These are phyloP conservation scores for Eupithecia exiguata DNA, from an alignment of 2,888 invertebrate genomes.

Conservation along the genomic window DNA sequence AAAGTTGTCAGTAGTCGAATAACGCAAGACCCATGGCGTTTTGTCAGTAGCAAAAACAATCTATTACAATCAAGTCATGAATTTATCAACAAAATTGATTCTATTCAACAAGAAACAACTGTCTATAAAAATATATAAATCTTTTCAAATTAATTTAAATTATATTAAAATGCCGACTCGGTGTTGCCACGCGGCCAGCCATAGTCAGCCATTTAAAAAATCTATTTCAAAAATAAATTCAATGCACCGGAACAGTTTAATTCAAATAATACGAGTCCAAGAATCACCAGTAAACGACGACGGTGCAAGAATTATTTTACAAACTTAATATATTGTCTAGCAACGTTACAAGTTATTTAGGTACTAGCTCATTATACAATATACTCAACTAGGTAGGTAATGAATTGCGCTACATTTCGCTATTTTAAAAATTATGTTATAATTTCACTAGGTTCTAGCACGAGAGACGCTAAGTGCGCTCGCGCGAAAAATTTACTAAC, in stretches of 20 bases:
- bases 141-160: slow-evolving; percentile 70
- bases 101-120: slow-evolving; percentile 79
- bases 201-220: slow-evolving; percentile 41
- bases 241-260: slow-evolving; percentile 41
- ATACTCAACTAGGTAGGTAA: slow-evolving; percentile 77
- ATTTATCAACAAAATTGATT: slow-evolving; percentile 75
- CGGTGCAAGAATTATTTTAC: slow-evolving; percentile 70
- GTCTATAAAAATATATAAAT: slow-evolving; percentile 82
- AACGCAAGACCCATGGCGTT: slow-evolving; percentile 52
- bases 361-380: slow-evolving; percentile 71
- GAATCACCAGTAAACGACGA: slow-evolving; percentile 51
- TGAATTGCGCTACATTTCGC: slow-evolving; percentile 80
- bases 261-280: slow-evolving; percentile 33
- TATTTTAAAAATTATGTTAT: slow-evolving; percentile 58
- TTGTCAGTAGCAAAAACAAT: slow-evolving; percentile 50
- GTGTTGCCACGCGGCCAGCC: slow-evolving; percentile 35
- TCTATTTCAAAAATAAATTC: slow-evolving; percentile 45
- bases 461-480: slow-evolving; percentile 44
- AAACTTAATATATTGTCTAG: slow-evolving; percentile 79
- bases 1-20: slow-evolving; percentile 64
- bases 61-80: slow-evolving; percentile 51
- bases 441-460: slow-evolving; percentile 60
- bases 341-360: slow-evolving; percentile 75
- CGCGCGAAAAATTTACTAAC: slow-evolving; percentile 42
- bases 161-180: slow-evolving; percentile 65